A percentile compares a stretch with the other conserved stretches of the same genome.
These are phyloP conservation scores for Ptychodera flava DNA, from an alignment of 35 echinoderm and acorn worm genomes.

Conservation along the genomic window DNA sequence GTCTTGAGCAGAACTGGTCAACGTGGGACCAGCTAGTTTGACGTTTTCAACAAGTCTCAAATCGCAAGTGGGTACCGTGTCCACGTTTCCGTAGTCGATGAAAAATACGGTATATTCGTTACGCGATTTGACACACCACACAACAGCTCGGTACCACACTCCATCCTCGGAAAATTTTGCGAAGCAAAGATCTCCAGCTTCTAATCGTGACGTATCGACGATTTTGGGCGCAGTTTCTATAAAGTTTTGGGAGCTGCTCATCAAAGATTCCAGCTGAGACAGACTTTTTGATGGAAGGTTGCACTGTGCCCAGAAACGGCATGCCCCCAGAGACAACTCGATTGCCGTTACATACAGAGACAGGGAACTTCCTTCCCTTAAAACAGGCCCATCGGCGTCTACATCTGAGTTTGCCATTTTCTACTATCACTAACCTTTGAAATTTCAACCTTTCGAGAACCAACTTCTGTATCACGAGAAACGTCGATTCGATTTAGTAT, in stretches of 20 bases:
- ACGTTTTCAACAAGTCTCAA: background rate
- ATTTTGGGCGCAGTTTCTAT: background rate
- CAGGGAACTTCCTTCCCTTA: background rate
- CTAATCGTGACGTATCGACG: background rate
- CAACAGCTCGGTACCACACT: slow-evolving; percentile 83
- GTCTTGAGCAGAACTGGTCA: background rate
- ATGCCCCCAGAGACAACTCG: background rate
- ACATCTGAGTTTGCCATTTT: background rate
- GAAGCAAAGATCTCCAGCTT: slow-evolving; percentile 57
- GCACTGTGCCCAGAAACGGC: background rate
- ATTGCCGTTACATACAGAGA: background rate
- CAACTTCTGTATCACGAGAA: too few species aligned
- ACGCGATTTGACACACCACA: slow-evolving; percentile 11
- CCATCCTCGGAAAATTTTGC: slow-evolving; percentile 83
- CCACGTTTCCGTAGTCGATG: slow-evolving; percentile 66
- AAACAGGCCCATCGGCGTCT: too few species aligned
- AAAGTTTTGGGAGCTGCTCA: background rate
- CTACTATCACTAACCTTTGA: background rate
- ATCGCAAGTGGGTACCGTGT: background rate
- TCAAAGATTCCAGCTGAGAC: background rate
- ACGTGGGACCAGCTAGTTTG: background rate
- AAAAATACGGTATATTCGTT: slow-evolving; percentile 38
- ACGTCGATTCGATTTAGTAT: too few species aligned
- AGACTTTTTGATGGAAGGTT: background rate
- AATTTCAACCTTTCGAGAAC: too few species aligned